Base-by-base conservation (phyloP, 1,140 invertebrate species). In the Drosophila obscura region DNA sequence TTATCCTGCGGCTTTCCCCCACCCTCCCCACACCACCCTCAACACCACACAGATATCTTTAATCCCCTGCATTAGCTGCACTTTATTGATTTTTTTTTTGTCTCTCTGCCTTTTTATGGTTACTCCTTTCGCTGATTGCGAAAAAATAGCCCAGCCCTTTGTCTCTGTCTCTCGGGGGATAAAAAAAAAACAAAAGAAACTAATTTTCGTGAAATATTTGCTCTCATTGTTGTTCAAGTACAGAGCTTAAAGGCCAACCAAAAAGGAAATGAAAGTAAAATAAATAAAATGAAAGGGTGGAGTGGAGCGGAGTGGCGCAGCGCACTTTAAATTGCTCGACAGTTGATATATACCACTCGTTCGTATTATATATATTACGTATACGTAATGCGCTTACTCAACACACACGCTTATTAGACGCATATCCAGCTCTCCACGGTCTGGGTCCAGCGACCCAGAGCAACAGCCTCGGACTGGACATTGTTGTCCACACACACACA, bases 351-450 rank as follows among this genome's bases (percentile, higher is more conserved):
- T 39, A 39, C 35, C 35, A 39, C 4, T 39, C 35, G 35, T 13
- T 39, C 35, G 58, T 53, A 59, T 57, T 59, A 75, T 61, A 60
- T 83, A 79, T 68, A 82, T 82, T 84, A 62, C 79, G 79, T 82
- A 81, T 81, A 81, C 79, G 79, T 83, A 82, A 83, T 83, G 80
- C 75, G 59, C 69, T 83, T 82, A 62, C 80, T 61, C 71, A 39
- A 56, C 52, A 69, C 61, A 66, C 61, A 76, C 79, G 83, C 79
- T 88, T 87, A 79, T 88, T 88, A 82, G 83, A 88, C 83, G 84
- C 76, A 87, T 83, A 71, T 79, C 75, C 75, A 68, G 71, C 35
- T 39, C 35, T 39, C 35, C 35, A 39, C 35, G 35, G 35, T 19
- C 19, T 19, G 19, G 19, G 11, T 39, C 35, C 63, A 45, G 61